Percentiles rank a stretch among this genome's conserved stretches.
These are phyloP conservation scores for Osmoderma eremita DNA, from an alignment of 2,888 invertebrate species.

Conservation along the genomic window DNA sequence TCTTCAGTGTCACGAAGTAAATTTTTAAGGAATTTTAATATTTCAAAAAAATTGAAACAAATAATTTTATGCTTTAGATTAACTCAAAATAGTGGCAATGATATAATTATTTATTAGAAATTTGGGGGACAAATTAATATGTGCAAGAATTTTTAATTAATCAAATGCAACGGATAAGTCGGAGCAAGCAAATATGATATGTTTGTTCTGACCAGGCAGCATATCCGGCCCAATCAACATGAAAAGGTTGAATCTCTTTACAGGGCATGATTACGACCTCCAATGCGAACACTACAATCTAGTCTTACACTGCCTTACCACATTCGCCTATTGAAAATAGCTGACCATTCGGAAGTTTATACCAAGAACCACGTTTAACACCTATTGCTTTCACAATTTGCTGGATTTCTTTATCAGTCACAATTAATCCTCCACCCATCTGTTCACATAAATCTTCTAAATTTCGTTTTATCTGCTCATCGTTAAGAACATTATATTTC, in stretches of 20 bases:
- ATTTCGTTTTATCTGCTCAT: conserved; percentile 45
- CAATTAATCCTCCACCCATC: conserved; percentile 47
- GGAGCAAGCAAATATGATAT: too few species aligned
- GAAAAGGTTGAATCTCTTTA: conserved; percentile 58
- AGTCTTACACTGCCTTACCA: conserved; percentile 70
- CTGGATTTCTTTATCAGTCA: conserved; percentile 64
- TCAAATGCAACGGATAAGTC: conserved; percentile 26
- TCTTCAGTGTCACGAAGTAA: too few species aligned
- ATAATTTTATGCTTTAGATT: too few species aligned
- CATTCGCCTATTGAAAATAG: conserved; percentile 74
- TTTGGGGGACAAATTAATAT: not conserved
- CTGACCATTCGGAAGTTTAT: conserved; percentile 77
- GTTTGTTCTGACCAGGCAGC: conserved; percentile 66
- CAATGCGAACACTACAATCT: conserved; percentile 70
- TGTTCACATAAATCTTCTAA: conserved; percentile 45
- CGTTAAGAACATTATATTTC: conserved; percentile 44
- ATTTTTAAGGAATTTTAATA: not conserved
- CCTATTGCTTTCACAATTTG: conserved; percentile 70
- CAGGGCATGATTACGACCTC: conserved; percentile 66
- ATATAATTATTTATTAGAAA: not conserved
- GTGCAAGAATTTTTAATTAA: not conserved
- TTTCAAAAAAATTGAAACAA: too few species aligned
- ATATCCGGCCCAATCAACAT: conserved; percentile 67
- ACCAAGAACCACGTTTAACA: conserved; percentile 73
- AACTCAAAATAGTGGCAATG: not conserved